These are phyloP conservation scores for Xestoiulus laeticollis DNA, from an alignment of 2,888 invertebrate species.

Conservation along the genomic window DNA sequence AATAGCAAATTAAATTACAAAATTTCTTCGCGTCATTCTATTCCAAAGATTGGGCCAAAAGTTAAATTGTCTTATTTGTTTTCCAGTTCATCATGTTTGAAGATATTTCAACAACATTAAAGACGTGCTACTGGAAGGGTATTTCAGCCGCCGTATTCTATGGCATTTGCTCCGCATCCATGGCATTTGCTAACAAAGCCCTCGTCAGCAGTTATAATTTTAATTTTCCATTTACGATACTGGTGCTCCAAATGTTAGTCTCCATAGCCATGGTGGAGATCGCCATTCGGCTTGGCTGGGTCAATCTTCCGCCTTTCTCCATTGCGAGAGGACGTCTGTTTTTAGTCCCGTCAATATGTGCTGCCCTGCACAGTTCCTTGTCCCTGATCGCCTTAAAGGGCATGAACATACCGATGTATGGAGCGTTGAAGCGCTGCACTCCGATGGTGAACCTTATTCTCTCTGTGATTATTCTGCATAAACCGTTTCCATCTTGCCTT, in stretches of 20 bases:
- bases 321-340: slow-evolving; percentile 64
- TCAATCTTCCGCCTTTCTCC: slow-evolving; percentile 63
- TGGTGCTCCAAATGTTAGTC: slow-evolving; percentile 66
- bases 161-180: slow-evolving; percentile 64
- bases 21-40: too few species aligned
- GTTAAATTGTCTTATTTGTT: neutral
- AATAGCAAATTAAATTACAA: too few species aligned
- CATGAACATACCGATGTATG: slow-evolving; percentile 69
- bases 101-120: neutral
- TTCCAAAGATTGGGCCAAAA: neutral
- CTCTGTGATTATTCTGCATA: slow-evolving; percentile 63
- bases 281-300: slow-evolving; percentile 35
- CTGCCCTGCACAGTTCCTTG: slow-evolving; percentile 66
- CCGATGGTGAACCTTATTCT: slow-evolving; percentile 65
- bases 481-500: slow-evolving; percentile 61
- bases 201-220: slow-evolving; percentile 64
- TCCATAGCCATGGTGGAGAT: slow-evolving; percentile 62
- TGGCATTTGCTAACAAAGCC: slow-evolving; percentile 65
- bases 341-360: slow-evolving; percentile 66
- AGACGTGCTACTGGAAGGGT: slow-evolving; percentile 57
- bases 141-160: slow-evolving; percentile 63
- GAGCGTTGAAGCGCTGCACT: slow-evolving; percentile 67
- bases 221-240: slow-evolving; percentile 67
- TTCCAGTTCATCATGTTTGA: slow-evolving; percentile 17
- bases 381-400: slow-evolving; percentile 67